Percentiles rank a stretch among this genome's conserved stretches.
These are phyloP conservation scores for Zoanthus sociatus DNA, from an alignment of 92 coral and sea anemone genomes.

Conservation along the genomic window DNA sequence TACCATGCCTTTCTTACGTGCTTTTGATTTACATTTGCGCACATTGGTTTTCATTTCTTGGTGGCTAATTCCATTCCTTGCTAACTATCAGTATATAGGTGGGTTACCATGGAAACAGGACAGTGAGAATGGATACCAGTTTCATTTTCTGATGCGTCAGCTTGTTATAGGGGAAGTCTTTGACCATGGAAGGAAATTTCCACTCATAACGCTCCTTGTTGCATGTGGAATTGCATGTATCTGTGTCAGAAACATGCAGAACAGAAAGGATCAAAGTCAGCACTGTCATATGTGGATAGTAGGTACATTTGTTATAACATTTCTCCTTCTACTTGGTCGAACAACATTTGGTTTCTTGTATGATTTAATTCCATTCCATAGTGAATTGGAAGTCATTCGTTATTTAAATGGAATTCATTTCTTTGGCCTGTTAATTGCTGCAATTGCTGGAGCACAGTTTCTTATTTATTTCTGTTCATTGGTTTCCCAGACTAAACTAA, in stretches of 20 bases:
- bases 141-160: conserved; percentile 59
- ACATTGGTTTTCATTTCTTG: conserved; percentile 57
- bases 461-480: conserved; percentile 53
- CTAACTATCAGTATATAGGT: conserved; percentile 63
- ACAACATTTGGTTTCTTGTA: conserved; percentile 67
- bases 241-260: conserved; percentile 44
- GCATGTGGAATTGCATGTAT: conserved; percentile 56
- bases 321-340: conserved; percentile 70
- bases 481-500: conserved; percentile 32
- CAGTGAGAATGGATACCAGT: conserved; percentile 53
- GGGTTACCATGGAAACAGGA: conserved; percentile 85
- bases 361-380: conserved; percentile 75
- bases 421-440: conserved; percentile 67
- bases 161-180: conserved; percentile 69
- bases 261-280: conserved; percentile 17
- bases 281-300: conserved; percentile 59
- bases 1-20: conserved; percentile 53
- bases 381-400: conserved; percentile 73
- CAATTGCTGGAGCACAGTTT: conserved; percentile 48
- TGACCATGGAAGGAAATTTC: conserved; percentile 72
- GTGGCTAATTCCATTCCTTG: conserved; percentile 74
- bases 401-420: conserved; percentile 77
- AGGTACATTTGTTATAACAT: conserved; percentile 47
- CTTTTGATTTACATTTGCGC: conserved; percentile 50
- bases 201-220: conserved; percentile 63